These are phyloP conservation scores for Nipponia nippon DNA, from an alignment of 2,113 vertebrate genomes.

Conservation along the genomic window DNA sequence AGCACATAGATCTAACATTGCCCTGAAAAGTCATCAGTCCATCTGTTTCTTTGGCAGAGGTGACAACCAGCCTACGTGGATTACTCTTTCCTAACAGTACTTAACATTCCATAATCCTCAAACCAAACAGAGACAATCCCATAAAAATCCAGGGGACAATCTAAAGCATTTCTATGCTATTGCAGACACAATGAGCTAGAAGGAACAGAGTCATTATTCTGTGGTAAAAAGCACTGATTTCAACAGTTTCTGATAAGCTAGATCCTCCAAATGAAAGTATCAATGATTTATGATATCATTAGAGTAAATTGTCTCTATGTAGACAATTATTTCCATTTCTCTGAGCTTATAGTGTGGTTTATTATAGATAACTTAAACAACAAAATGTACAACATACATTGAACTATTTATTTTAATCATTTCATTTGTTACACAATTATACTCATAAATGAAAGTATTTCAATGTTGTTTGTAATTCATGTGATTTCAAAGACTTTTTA, in stretches of 20 bases:
- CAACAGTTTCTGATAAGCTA: not conserved
- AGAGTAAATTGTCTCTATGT: not conserved
- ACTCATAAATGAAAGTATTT: not conserved
- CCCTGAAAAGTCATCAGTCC: conserved; percentile 37
- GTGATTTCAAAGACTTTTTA: not conserved
- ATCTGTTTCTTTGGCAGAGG: conserved; percentile 52
- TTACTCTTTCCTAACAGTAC: conserved; percentile 16
- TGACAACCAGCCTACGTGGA: conserved; percentile 26
- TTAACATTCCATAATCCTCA: conserved; percentile 43
- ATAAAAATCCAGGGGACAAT: not conserved
- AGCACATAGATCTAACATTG: not conserved
- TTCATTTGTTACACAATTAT: not conserved
- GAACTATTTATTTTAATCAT: not conserved
- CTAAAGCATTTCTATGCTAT: not conserved
- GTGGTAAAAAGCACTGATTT: not conserved
- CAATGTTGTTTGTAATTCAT: not conserved
- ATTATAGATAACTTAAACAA: not conserved
- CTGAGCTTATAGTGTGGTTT: not conserved
- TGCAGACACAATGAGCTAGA: not conserved
- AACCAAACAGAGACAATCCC: not conserved
- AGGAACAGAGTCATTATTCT: not conserved
- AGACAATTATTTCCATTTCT: not conserved
- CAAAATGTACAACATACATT: not conserved
- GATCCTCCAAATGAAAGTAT: not conserved
- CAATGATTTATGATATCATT: not conserved